phyloP scores from a whole-genome alignment of 2,888 invertebrate genomes.

The Lasioglossum lativentre region DNA sequence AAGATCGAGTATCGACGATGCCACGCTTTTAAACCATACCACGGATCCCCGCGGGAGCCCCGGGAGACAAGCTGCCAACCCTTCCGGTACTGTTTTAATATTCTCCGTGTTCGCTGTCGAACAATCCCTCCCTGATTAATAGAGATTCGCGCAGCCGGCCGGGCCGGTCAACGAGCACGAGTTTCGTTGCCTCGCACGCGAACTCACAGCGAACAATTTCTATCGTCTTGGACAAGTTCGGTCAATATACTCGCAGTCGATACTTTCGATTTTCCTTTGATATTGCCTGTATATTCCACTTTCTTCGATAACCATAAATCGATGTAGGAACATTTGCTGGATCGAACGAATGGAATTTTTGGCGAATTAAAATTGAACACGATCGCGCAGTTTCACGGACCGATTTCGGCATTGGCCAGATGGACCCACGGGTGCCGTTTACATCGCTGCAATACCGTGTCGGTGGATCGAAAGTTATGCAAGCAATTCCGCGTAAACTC shows the following conservation, averaged over 20 bases:
- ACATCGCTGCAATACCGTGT: not conserved
- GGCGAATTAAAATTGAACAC: not conserved
- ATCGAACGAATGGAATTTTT: too few species aligned
- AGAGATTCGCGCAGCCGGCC: conserved; percentile 39
- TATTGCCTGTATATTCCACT: not conserved
- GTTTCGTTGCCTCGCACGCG: conserved; percentile 19
- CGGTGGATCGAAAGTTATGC: not conserved
- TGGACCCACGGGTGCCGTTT: not conserved
- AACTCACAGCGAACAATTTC: not conserved
- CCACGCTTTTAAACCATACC: conserved; percentile 61
- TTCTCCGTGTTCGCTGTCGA: conserved; percentile 73
- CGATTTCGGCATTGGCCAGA: not conserved
- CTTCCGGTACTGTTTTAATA: conserved; percentile 77
- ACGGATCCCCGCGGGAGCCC: conserved; percentile 32
- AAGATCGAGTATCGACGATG: conserved; percentile 59
- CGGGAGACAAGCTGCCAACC: conserved; percentile 72
- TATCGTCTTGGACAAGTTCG: not conserved
- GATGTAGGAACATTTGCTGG: too few species aligned
- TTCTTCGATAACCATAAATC: too few species aligned
- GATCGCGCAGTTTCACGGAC: not conserved
- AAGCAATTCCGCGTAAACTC: not conserved
- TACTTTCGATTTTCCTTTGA: not conserved
- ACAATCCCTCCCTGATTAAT: conserved; percentile 78
- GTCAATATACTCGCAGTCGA: not conserved
- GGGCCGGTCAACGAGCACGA: conserved; percentile 6